These are phyloP conservation scores for Diloba caeruleocephala DNA, from an alignment of 2,888 invertebrate genomes.

Conservation along the genomic window DNA sequence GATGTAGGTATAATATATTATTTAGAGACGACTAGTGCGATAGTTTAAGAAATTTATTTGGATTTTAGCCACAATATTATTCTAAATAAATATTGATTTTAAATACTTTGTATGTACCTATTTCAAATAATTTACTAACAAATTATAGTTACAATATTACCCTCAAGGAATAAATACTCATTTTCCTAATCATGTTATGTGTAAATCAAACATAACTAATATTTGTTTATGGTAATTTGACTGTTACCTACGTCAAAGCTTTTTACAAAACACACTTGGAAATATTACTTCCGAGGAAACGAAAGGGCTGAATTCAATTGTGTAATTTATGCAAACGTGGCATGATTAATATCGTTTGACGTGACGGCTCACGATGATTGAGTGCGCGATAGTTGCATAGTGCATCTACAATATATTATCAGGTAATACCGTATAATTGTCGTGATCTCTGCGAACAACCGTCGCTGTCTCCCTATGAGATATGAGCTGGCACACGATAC, in stretches of 20 bases:
- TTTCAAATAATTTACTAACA: too few relatives aligned
- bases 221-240: slow-evolving; percentile 32
- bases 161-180: neutral
- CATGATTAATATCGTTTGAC: slow-evolving; percentile 70
- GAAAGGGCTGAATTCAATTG: slow-evolving; percentile 21
- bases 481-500: slow-evolving; percentile 84
- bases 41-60: too few relatives aligned
- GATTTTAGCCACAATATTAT: too few relatives aligned
- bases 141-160: too few relatives aligned
- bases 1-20: neutral
- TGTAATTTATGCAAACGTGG: slow-evolving; percentile 47
- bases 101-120: too few relatives aligned
- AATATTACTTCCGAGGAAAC: slow-evolving; percentile 23
- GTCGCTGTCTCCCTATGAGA: slow-evolving; percentile 78
- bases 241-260: slow-evolving; percentile 24
- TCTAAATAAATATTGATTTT: too few relatives aligned
- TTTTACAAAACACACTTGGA: slow-evolving; percentile 18
- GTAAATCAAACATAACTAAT: slow-evolving; percentile 1
- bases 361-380: slow-evolving; percentile 75
- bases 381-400: slow-evolving; percentile 74
- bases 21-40: too few relatives aligned
- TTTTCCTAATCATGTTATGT: neutral
- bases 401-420: slow-evolving; percentile 75
- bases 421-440: slow-evolving; percentile 80
- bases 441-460: slow-evolving; percentile 77